Base-by-base conservation (phyloP, 1,140 invertebrate species). In the Drosophila parabipectinata region DNA sequence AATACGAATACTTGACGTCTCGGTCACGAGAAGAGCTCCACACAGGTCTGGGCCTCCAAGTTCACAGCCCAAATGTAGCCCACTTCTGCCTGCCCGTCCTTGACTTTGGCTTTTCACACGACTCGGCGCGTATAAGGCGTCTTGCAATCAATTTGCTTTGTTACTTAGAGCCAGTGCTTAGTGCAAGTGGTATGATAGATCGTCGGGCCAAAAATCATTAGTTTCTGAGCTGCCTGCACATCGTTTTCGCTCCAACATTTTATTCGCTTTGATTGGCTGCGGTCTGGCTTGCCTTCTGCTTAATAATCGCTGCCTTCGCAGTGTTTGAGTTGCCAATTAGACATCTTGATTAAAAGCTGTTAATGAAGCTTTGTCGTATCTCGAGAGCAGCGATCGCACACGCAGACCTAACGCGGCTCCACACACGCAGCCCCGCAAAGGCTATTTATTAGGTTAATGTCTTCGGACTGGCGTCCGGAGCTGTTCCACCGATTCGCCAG, bases 341-440 rank as follows among this genome's bases (percentile, higher is more conserved):
- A 78, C 51, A 48, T 32, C 59, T 79, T 75, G 59, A 79, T 79
- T 64, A 71, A 75, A 80, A 58, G 64, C 56, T 77, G 41, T 76
- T 71, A 71, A 71, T 75, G 45, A 80, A 57, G 55, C 21, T 59
- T 60, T 78, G 58, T 78, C 44, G 39, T 51, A 50, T 48, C 53
- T 28, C 26, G 26, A 28, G n/a, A 64, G 41, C 28, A 12, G 44
- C 51, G 53, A 63, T 10, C 67, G n/a, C 37, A 53, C 30, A 53
- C 30, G 44, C 45, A 73, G 37, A 37, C 41, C 52, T n/a, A 50
- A 71, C 30, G 37, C 9, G 26, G 24, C 14, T 14, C 4, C 14
- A 39, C 24, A 47, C 54, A 64, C 48, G 41, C 54, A 52, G 60
- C 15, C 44, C 28, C 30, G 34, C 34, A 37, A n/a, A 10, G 21